A percentile compares a stretch with the other conserved stretches of the same genome.
phyloP scores from a whole-genome alignment of 2,113 vertebrate species.

The Aramus guarauna region DNA sequence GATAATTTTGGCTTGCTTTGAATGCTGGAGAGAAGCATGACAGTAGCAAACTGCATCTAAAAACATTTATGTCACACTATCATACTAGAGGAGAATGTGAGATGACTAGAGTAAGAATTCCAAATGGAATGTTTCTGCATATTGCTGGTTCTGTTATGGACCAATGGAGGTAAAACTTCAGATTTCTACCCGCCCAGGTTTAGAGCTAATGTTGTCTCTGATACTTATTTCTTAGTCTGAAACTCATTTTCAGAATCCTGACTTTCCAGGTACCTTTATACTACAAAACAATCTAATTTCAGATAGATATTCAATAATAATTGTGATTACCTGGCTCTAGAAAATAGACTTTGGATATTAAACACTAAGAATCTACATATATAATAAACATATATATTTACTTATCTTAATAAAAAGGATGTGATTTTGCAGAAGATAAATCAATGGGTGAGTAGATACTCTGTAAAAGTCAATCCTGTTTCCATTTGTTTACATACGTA shows the following conservation, averaged over 20 bases:
- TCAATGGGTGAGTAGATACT: neutral
- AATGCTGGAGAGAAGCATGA: neutral
- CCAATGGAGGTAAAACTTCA: neutral
- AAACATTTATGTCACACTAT: neutral
- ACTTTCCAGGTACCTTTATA: neutral
- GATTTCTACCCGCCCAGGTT: neutral
- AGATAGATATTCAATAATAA: neutral
- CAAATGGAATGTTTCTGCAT: neutral
- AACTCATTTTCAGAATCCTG: neutral
- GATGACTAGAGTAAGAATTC: neutral
- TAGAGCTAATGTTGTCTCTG: neutral
- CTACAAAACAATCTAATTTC: neutral
- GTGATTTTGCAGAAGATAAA: neutral
- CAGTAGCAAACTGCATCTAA: neutral
- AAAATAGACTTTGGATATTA: neutral
- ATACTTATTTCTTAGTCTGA: neutral
- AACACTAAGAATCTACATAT: neutral
- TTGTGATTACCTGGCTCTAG: neutral
- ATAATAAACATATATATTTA: neutral
- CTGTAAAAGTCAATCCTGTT: neutral
- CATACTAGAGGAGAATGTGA: neutral
- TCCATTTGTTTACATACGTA: neutral
- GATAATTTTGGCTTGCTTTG: neutral
- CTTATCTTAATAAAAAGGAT: neutral
- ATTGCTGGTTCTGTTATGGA: neutral